phyloP scores from a whole-genome alignment of 2,888 invertebrate genomes.

The Lithophane ornitopus region DNA sequence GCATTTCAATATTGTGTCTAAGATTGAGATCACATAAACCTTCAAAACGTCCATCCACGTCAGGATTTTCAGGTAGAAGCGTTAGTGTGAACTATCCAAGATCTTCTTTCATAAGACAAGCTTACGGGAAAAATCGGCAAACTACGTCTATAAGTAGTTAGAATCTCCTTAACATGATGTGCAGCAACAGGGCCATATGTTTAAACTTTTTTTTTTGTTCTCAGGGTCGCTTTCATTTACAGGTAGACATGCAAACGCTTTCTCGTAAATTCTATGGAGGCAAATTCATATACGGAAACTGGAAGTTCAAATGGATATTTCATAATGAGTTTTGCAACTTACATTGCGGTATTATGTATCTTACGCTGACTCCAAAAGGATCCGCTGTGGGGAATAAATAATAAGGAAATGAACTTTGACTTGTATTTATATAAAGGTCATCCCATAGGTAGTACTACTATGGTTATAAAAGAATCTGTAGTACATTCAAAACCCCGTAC shows the following conservation, averaged over 20 bases:
- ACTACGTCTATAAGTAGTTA: not conserved
- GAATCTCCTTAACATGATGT: not conserved
- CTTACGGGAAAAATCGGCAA: not conserved
- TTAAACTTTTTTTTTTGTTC: constrained; percentile 13
- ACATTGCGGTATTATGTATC: constrained; percentile 30
- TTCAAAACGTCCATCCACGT: not conserved
- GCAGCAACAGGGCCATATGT: no score
- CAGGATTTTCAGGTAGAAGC: not conserved
- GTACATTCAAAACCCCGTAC: constrained; percentile 7
- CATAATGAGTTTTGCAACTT: constrained; percentile 60
- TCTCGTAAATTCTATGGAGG: constrained; percentile 57
- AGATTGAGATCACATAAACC: not conserved
- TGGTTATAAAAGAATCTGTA: not conserved
- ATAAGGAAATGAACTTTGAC: constrained; percentile 6
- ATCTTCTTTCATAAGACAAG: not conserved
- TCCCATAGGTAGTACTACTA: not conserved
- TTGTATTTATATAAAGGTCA: no score
- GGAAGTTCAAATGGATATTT: constrained; percentile 51
- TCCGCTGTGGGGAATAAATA: not conserved
- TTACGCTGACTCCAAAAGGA: constrained; percentile 42
- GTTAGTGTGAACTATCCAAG: no score
- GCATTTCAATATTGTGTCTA: not conserved
- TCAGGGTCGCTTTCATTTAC: constrained; percentile 50
- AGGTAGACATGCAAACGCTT: constrained; percentile 42
- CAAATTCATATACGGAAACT: constrained; percentile 59